Conservation (phyloP, 2,888 invertebrate species). For the Melanostoma mellinum region DNA sequence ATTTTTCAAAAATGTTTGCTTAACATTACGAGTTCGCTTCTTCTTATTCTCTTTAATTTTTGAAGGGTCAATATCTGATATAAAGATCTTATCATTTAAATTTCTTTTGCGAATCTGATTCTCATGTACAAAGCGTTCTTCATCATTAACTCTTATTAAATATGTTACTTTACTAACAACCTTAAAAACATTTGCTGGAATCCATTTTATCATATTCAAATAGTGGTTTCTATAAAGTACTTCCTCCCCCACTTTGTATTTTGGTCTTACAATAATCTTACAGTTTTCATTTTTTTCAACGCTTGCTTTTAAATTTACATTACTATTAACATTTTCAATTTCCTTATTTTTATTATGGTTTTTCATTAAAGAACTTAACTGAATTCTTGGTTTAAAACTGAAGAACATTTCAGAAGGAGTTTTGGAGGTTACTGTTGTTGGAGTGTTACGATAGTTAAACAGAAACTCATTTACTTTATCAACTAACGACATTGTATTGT, state of each 20-base stretch:
- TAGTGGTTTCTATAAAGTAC: conserved; percentile 33
- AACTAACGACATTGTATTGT: too few relatives aligned
- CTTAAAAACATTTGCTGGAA: too few relatives aligned
- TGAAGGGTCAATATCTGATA: conserved; percentile 19
- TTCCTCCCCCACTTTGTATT: conserved; percentile 24
- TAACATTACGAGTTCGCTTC: background rate
- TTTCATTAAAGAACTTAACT: conserved; percentile 2
- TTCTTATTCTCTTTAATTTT: background rate
- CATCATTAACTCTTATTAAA: conserved; percentile 19
- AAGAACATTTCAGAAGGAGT: too few relatives aligned
- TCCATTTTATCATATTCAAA: conserved; percentile 9
- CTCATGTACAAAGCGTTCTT: conserved; percentile 16
- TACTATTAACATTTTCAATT: background rate
- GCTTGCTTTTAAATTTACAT: background rate
- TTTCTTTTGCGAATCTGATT: conserved; percentile 3
- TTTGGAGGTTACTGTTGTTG: too few relatives aligned
- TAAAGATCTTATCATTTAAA: too few relatives aligned
- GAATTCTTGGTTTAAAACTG: conserved; percentile 16
- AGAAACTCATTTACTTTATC: too few relatives aligned
- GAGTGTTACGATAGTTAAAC: too few relatives aligned
- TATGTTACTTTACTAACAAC: conserved; percentile 22
- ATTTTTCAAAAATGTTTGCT: too few relatives aligned
- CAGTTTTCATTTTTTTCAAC: background rate
- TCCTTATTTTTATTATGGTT: background rate
- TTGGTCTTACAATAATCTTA: background rate